Evolutionary conservation across 2,888 invertebrate species (phyloP).

Genomic region (Lumbricus terrestris): DNA sequence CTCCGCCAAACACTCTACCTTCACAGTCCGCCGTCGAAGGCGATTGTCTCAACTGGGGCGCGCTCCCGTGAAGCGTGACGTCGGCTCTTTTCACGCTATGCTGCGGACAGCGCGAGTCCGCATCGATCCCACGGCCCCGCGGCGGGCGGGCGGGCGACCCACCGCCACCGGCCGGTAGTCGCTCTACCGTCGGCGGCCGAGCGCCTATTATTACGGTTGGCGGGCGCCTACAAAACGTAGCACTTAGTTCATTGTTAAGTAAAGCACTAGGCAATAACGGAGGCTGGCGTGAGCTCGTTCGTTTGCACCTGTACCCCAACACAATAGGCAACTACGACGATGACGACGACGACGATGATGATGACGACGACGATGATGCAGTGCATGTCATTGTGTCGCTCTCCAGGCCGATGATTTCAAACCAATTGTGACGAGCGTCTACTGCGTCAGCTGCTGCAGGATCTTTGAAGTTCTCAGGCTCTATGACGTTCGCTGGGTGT

Average conservation of each 20-base stretch:
- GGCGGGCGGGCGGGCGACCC: not conserved
- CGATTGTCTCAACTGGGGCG: not conserved
- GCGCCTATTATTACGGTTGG: not conserved
- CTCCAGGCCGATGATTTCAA: not conserved
- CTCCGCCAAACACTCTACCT: slow-evolving; percentile 13
- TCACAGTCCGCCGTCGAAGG: slow-evolving; percentile 13
- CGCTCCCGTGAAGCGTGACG: not conserved
- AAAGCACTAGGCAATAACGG: slow-evolving; percentile 3
- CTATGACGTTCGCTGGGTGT: not conserved
- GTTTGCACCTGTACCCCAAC: not conserved
- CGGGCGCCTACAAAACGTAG: slow-evolving; percentile 3
- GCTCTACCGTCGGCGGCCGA: not conserved
- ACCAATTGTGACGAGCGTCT: not conserved
- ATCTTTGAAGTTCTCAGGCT: not conserved
- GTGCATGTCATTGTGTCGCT: not conserved
- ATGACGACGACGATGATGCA: not conserved
- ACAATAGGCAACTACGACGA: not conserved
- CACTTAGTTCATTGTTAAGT: slow-evolving; percentile 3
- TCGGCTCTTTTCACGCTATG: not conserved
- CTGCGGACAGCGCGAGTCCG: not conserved
- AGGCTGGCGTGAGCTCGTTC: not conserved
- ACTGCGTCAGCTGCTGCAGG: not conserved
- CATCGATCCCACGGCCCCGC: not conserved
- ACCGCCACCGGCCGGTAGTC: not conserved
- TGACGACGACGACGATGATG: not conserved